Evolutionary conservation across 1,140 invertebrate species (phyloP).

Genomic region (Eumaeus atala): DNA sequence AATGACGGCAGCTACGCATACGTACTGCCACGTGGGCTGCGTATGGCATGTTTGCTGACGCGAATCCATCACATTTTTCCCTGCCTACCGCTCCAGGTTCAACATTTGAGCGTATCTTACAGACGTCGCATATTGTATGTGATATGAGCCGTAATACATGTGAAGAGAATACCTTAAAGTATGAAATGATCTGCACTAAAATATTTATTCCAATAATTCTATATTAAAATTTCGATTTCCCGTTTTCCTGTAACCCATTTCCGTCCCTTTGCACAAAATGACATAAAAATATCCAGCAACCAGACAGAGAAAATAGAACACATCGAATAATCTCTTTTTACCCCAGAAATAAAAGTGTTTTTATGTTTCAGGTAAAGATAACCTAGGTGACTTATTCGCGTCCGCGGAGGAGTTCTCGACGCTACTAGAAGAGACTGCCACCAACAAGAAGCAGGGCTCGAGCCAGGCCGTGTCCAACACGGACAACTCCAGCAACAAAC

Average conservation of each 20-base stretch:
- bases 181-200: slow-evolving; percentile 3
- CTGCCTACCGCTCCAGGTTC: too few relatives aligned
- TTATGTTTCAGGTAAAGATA: slow-evolving; percentile 50
- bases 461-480: slow-evolving; percentile 77
- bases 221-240: too few relatives aligned
- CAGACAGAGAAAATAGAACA: not conserved
- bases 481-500: slow-evolving; percentile 79
- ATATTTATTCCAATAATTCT: not conserved
- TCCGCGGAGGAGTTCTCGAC: slow-evolving; percentile 84
- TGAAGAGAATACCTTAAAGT: too few relatives aligned
- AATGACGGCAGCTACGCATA: too few relatives aligned
- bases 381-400: slow-evolving; percentile 77
- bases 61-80: too few relatives aligned
- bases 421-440: slow-evolving; percentile 80
- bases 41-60: too few relatives aligned
- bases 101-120: too few relatives aligned
- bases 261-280: not conserved
- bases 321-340: slow-evolving; percentile 7
- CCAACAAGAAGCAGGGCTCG: slow-evolving; percentile 77
- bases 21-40: too few relatives aligned
- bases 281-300: not conserved
- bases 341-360: too few relatives aligned
- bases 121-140: too few relatives aligned
- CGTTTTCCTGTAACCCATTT: not conserved
- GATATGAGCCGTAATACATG: too few relatives aligned